A percentile compares a stretch with the other conserved stretches of the same genome.
Conservation (phyloP, 2,797 vertebrate species). For the Rhyacichthys aspro region DNA sequence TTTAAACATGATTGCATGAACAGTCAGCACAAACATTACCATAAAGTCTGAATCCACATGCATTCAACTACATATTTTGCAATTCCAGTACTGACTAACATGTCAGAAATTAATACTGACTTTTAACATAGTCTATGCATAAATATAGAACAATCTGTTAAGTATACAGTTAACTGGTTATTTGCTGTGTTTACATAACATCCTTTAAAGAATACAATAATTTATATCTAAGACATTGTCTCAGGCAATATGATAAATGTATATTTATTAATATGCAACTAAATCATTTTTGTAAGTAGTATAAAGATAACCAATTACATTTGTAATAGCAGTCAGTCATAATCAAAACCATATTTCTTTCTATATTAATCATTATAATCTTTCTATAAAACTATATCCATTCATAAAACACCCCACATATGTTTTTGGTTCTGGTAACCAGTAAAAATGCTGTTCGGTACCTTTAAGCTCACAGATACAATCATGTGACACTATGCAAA, state of each 20-base stretch:
- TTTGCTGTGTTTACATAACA: slow-evolving; percentile 60
- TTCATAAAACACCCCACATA: slow-evolving; percentile 46
- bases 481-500: slow-evolving; percentile 40
- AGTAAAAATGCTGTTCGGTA: slow-evolving; percentile 31
- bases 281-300: slow-evolving; percentile 33
- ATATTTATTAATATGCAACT: slow-evolving; percentile 52
- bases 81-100: slow-evolving; percentile 60
- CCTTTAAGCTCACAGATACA: slow-evolving; percentile 47
- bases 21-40: slow-evolving; percentile 4
- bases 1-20: slow-evolving; percentile 1
- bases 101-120: slow-evolving; percentile 34
- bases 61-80: slow-evolving; percentile 46
- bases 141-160: slow-evolving; percentile 78
- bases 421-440: slow-evolving; percentile 22
- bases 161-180: slow-evolving; percentile 64
- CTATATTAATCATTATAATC: slow-evolving; percentile 36
- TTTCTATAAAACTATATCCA: slow-evolving; percentile 48
- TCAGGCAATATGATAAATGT: slow-evolving; percentile 55
- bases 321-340: slow-evolving; percentile 17
- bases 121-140: slow-evolving; percentile 33
- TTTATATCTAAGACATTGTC: slow-evolving; percentile 44
- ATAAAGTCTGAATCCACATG: slow-evolving; percentile 38
- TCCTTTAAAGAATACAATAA: slow-evolving; percentile 62
- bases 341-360: slow-evolving; percentile 26
- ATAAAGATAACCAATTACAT: slow-evolving; percentile 54